These are phyloP conservation scores for Myxocyprinus asiaticus DNA, from an alignment of 2,113 vertebrate genomes.

Conservation along the genomic window DNA sequence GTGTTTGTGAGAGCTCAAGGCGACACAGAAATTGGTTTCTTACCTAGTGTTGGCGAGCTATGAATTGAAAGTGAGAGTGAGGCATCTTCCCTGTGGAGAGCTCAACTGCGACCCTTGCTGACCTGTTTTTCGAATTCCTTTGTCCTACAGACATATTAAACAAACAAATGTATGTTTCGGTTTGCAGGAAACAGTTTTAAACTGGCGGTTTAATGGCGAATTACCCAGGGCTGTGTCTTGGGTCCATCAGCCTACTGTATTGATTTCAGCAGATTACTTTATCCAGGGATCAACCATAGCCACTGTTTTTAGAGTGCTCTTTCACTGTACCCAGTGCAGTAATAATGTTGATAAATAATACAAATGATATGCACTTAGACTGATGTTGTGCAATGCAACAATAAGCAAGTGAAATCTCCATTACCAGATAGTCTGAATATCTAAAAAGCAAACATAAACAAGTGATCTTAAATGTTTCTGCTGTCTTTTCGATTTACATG, in stretches of 20 bases:
- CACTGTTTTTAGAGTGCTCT: constrained; percentile 28
- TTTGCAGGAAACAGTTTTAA: constrained; percentile 2
- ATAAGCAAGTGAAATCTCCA: constrained; percentile 14
- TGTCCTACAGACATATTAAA: constrained; percentile 30
- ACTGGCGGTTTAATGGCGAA: constrained; percentile 17
- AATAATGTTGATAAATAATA: constrained; percentile 41
- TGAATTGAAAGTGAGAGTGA: constrained; percentile 40
- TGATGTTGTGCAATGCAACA: constrained; percentile 6
- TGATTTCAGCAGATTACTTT: constrained; percentile 42
- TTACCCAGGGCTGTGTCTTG: constrained; percentile 21
- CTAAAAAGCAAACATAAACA: constrained; percentile 29
- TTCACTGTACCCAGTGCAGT: constrained; percentile 26
- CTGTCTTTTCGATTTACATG: constrained; percentile 6
- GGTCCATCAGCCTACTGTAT: constrained; percentile 35
- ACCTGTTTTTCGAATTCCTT: constrained; percentile 25
- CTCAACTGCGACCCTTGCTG: background rate
- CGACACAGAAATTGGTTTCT: constrained; percentile 50
- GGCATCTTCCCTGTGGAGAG: constrained; percentile 29
- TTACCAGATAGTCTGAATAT: constrained; percentile 5
- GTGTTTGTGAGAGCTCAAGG: constrained; percentile 47
- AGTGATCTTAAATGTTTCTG: background rate
- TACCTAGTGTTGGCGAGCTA: constrained; percentile 30
- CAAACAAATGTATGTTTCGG: constrained; percentile 18
- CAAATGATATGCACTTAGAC: constrained; percentile 36
- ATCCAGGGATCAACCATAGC: constrained; percentile 35